Percentiles rank a stretch among this genome's conserved stretches.
phyloP scores from a whole-genome alignment of 1,140 invertebrate species.

The Meloidogyne hapla region DNA sequence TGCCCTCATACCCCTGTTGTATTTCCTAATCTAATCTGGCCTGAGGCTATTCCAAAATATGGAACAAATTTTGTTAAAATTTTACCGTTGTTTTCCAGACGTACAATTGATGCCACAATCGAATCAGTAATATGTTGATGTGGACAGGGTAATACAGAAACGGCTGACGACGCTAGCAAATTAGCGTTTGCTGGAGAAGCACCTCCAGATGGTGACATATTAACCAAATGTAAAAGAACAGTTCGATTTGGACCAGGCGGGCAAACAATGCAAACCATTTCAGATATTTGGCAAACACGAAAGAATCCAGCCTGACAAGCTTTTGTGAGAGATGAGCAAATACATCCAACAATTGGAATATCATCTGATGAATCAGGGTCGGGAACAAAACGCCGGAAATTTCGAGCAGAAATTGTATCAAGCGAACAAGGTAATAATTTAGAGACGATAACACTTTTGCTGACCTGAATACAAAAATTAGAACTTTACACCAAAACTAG shows the following conservation, averaged over 20 bases:
- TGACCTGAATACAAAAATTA: slow-evolving; percentile 7
- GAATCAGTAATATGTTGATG: neutral
- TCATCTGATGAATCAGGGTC: neutral
- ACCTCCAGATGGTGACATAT: slow-evolving; percentile 21
- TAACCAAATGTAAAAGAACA: slow-evolving; percentile 19
- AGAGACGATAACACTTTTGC: slow-evolving; percentile 23
- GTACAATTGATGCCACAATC: neutral
- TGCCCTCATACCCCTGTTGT: too few species aligned
- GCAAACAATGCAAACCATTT: slow-evolving; percentile 31
- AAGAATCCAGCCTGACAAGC: slow-evolving; percentile 17
- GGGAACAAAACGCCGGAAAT: slow-evolving; percentile 18
- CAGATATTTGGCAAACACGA: slow-evolving; percentile 19
- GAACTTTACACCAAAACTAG: too few species aligned
- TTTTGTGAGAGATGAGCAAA: slow-evolving; percentile 24
- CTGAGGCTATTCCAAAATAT: too few species aligned
- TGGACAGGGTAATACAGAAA: neutral
- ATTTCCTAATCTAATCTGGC: too few species aligned
- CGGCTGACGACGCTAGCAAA: neutral
- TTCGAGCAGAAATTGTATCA: slow-evolving; percentile 1
- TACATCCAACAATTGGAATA: slow-evolving; percentile 23
- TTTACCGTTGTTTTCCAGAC: neutral
- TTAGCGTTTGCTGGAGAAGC: neutral
- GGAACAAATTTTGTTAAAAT: too few species aligned
- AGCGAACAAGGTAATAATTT: slow-evolving; percentile 6
- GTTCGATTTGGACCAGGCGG: slow-evolving; percentile 11